Evolutionary conservation across 1,140 invertebrate species (phyloP), one percentile per base, ranked within the genome.

Genomic region (Ptiloglossa arizonensis): DNA sequence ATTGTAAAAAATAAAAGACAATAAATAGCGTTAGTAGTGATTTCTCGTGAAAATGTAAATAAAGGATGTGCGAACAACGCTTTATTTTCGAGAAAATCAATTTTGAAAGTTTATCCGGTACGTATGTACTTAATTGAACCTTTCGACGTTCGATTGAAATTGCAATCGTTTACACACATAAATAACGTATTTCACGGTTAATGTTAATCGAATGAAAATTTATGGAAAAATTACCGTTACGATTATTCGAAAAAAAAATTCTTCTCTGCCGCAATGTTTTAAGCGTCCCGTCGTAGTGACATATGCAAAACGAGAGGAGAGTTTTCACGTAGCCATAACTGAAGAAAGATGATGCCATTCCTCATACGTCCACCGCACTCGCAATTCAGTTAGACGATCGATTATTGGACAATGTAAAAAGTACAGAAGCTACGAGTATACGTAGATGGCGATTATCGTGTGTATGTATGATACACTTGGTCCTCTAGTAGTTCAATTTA

Each of bases 351-450:
- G 29, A 24, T 38, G 48, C 48, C n/a, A 68, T 68, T 66, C 48
- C 48, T 66, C 44, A 66, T 1, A 4, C 5, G n/a, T 17, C 62
- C 62, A 48, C 27, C 15, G 35, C 24, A 17, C 32, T n/a, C 46
- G 66, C 48, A 35, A 68, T 68, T 32, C 48, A 38, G 24, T 68
- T 22, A 11, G 32, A 24, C 32, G 29, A 52, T 68, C 66, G 66
- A 68, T 68, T 48, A 68, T 68, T n/a, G 66, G 6, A 48, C 44
- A 24, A 68, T 50, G 48, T 52, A 68, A 68, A 52, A 66, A 66
- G 27, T 19, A 13, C 27, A 8, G 19, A 66, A 41, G 44, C 63
- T n/a, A n/a, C 27, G 27, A 32, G 17, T 44, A 48, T 44, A 32
- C 27, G 24, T 24, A 2, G n/a, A 27, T 41, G 27, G 32, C 24